Evolutionary conservation across 2,113 vertebrate genomes (phyloP).

Genomic region (Limanda limanda): DNA sequence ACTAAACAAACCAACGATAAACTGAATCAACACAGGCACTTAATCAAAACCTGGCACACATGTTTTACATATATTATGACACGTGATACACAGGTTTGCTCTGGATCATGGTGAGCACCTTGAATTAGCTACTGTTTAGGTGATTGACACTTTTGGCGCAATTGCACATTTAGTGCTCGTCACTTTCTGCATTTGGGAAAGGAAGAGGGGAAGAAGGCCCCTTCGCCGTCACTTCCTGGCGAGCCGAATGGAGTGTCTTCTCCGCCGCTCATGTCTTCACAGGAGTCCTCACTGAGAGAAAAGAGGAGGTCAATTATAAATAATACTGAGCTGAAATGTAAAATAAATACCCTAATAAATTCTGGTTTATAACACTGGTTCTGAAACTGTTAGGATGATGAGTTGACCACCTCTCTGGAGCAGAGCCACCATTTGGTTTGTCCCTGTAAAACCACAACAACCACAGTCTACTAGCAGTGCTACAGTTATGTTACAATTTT

Average conservation of each 20-base stretch:
- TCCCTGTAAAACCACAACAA: too few relatives aligned
- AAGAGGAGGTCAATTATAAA: not conserved
- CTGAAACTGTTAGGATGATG: too few relatives aligned
- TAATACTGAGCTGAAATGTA: too few relatives aligned
- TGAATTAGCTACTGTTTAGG: slow-evolving; percentile 23
- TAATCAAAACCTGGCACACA: slow-evolving; percentile 40
- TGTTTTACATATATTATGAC: not conserved
- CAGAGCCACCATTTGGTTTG: too few relatives aligned
- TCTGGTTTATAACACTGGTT: too few relatives aligned
- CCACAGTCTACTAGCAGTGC: too few relatives aligned
- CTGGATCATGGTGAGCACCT: slow-evolving; percentile 24
- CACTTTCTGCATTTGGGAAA: slow-evolving; percentile 70
- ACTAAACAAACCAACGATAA: slow-evolving; percentile 34
- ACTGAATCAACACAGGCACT: slow-evolving; percentile 67
- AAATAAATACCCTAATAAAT: too few relatives aligned
- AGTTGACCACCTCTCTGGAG: too few relatives aligned
- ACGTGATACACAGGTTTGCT: slow-evolving; percentile 33
- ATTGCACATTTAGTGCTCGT: not conserved
- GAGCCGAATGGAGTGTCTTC: slow-evolving; percentile 92
- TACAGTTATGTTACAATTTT: too few relatives aligned
- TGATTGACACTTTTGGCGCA: not conserved
- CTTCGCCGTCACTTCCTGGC: slow-evolving; percentile 86
- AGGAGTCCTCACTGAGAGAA: slow-evolving; percentile 89
- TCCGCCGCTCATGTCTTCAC: slow-evolving; percentile 92
- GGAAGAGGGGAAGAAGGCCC: slow-evolving; percentile 88